Evolutionary conservation across 2,797 vertebrate species (phyloP).

Genomic region (Mormyrops attenuatus): DNA sequence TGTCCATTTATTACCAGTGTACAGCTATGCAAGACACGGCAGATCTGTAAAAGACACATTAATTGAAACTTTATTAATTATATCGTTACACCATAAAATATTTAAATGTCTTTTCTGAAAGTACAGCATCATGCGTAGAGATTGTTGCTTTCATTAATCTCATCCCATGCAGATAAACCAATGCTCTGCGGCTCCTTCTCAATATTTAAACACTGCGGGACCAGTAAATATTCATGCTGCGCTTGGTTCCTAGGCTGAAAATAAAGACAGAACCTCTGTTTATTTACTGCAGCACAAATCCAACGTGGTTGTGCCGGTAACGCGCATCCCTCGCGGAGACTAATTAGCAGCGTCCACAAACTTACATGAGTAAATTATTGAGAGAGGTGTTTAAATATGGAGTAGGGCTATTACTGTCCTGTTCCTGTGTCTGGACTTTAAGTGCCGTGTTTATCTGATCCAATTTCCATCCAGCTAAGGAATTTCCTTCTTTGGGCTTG

Average conservation of each 20-base stretch:
- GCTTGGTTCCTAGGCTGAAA: not conserved
- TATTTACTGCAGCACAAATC: conserved; percentile 37
- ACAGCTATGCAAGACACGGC: not conserved
- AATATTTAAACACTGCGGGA: not conserved
- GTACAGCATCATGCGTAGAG: not conserved
- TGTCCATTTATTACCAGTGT: not conserved
- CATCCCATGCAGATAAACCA: not conserved
- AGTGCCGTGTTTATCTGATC: not conserved
- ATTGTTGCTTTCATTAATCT: conserved; percentile 3
- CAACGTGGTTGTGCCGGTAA: conserved; percentile 45
- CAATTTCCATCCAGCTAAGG: not conserved
- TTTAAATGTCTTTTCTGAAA: not conserved
- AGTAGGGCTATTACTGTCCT: conserved; percentile 41
- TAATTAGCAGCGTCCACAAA: conserved; percentile 55
- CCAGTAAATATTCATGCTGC: not conserved
- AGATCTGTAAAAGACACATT: not conserved
- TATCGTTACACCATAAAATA: not conserved
- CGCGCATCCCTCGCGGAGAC: conserved; percentile 43
- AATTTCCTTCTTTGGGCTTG: not conserved
- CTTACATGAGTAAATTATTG: conserved; percentile 57
- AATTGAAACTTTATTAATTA: not conserved
- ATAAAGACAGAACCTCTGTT: not conserved
- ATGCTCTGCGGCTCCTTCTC: not conserved
- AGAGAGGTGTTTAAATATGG: conserved; percentile 55
- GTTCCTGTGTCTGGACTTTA: not conserved